Evolutionary conservation across 2,888 invertebrate genomes (phyloP).

Genomic region (Phaedon cochleariae): DNA sequence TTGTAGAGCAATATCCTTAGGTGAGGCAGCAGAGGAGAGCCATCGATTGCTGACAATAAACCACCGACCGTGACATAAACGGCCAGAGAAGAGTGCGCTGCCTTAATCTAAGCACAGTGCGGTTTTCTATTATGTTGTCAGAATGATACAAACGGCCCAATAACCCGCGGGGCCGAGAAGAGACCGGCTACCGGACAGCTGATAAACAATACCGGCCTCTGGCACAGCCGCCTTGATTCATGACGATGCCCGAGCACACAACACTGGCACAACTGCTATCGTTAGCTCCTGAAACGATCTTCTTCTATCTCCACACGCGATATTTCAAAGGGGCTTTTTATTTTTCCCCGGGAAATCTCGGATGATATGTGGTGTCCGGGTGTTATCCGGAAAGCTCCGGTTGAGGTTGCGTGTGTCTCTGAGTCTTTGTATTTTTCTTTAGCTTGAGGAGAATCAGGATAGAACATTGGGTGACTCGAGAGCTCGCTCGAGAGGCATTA

Average conservation of each 20-base stretch:
- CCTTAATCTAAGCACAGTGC: conserved; percentile 58
- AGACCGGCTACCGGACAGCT: conserved; percentile 59
- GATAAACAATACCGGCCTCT: conserved; percentile 58
- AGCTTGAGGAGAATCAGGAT: no score
- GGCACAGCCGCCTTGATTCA: conserved; percentile 51
- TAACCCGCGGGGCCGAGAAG: conserved; percentile 59
- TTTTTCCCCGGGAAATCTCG: conserved; percentile 22
- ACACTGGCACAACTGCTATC: conserved; percentile 34
- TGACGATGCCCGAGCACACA: conserved; percentile 40
- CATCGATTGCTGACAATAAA: conserved; percentile 50
- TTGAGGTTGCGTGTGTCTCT: no score
- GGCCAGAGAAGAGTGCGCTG: conserved; percentile 52
- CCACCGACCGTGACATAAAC: conserved; percentile 50
- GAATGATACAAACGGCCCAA: conserved; percentile 62
- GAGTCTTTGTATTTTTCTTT: no score
- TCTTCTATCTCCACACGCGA: conserved; percentile 34
- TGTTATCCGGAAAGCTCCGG: no score
- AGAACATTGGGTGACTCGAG: no score
- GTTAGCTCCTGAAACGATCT: conserved; percentile 35
- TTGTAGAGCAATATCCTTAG: background rate
- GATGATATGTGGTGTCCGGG: conserved; percentile 22
- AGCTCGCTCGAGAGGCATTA: no score
- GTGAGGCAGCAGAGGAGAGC: background rate
- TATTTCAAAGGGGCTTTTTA: conserved; percentile 32
- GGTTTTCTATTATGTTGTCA: conserved; percentile 63